Evolutionary conservation across 2,113 vertebrate genomes (phyloP).

Genomic region (Megaceryle maxima): DNA sequence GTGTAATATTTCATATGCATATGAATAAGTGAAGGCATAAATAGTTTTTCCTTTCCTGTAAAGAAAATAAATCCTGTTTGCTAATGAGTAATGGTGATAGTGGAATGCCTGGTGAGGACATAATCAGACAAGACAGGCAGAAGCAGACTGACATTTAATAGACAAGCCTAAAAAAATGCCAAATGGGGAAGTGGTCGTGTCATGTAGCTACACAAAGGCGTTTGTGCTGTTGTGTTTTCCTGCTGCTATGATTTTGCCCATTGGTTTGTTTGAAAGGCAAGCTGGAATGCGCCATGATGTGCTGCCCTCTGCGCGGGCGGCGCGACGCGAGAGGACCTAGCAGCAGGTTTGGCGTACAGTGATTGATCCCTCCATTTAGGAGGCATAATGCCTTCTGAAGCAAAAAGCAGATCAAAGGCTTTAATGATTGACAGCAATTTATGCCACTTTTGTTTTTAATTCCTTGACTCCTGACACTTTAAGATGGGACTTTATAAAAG

Average conservation of each 20-base stretch:
- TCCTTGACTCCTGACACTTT: slow-evolving; percentile 62
- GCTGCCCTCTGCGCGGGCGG: neutral
- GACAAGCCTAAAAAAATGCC: neutral
- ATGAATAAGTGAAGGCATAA: neutral
- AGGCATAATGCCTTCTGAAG: slow-evolving; percentile 59
- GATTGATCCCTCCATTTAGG: slow-evolving; percentile 66
- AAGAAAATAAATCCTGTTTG: neutral
- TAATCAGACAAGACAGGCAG: neutral
- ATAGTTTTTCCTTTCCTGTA: neutral
- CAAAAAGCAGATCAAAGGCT: slow-evolving; percentile 56
- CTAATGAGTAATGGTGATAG: neutral
- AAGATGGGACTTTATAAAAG: slow-evolving; percentile 49
- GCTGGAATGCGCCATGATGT: neutral
- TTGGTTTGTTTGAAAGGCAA: slow-evolving; percentile 37
- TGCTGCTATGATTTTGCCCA: neutral
- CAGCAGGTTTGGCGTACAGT: neutral
- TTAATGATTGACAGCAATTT: slow-evolving; percentile 66
- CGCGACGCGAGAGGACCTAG: neutral
- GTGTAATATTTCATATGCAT: neutral
- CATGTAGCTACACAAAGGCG: neutral
- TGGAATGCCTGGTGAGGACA: neutral
- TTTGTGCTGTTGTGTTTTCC: slow-evolving; percentile 23
- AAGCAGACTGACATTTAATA: neutral
- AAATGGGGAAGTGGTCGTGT: neutral
- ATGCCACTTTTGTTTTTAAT: slow-evolving; percentile 70